phyloP scores from a whole-genome alignment of 2,113 vertebrate species.

The Bungarus multicinctus region DNA sequence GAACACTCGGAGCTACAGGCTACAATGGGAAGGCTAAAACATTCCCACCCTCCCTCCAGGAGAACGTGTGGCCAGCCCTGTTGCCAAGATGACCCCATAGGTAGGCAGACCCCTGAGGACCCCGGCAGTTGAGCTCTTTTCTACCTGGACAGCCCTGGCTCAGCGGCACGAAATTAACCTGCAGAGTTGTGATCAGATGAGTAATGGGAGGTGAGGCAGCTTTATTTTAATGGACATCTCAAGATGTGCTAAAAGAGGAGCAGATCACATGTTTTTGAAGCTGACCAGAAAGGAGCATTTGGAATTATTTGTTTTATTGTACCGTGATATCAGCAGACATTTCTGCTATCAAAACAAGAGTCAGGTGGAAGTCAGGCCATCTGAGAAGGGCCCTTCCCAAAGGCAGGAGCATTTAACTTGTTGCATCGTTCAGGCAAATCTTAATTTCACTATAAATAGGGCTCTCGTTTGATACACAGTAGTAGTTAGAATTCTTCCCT shows the following conservation, averaged over 20 bases:
- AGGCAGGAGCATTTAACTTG: neutral
- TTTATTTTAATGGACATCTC: neutral
- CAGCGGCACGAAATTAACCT: neutral
- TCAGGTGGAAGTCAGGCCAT: neutral
- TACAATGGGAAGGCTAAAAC: neutral
- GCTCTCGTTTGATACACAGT: neutral
- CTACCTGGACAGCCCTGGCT: neutral
- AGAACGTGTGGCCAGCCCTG: neutral
- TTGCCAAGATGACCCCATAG: neutral
- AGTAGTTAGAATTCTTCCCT: neutral
- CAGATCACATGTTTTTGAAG: conserved; percentile 14
- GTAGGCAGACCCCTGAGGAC: neutral
- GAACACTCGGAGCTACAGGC: neutral
- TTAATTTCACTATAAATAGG: neutral
- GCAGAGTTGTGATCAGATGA: neutral
- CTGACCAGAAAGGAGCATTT: neutral
- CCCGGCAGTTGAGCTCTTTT: neutral
- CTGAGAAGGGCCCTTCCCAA: neutral
- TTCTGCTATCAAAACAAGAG: neutral
- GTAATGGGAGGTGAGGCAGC: neutral
- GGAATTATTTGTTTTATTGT: neutral
- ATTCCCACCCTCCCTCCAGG: fast-evolving
- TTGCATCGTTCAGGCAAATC: neutral
- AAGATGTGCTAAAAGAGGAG: conserved; percentile 8
- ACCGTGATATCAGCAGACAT: neutral